phyloP scores from a whole-genome alignment of 2,888 invertebrate genomes.

The Ochropleura leucogaster region DNA sequence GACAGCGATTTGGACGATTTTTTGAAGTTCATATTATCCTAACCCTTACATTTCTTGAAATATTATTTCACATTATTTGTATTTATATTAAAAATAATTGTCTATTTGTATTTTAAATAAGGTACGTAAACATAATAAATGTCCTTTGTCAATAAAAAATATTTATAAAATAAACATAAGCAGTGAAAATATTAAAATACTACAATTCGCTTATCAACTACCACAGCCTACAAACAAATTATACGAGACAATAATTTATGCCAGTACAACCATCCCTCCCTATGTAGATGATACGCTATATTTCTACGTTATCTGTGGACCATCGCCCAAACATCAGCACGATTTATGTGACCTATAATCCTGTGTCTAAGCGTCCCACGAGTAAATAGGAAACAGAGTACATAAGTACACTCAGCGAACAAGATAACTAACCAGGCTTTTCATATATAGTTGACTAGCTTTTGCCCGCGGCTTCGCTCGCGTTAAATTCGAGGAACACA shows the following conservation, averaged over 20 bases:
- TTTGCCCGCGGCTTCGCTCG: no score
- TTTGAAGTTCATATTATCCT: no score
- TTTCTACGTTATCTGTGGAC: constrained; percentile 56
- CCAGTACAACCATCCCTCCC: constrained; percentile 36
- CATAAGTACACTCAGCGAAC: constrained; percentile 2
- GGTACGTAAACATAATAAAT: no score
- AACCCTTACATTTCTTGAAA: no score
- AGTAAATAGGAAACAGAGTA: constrained; percentile 40
- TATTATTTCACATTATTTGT: no score
- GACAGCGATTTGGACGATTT: no score
- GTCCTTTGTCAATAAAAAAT: background rate
- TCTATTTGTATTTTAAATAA: no score
- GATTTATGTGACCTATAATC: constrained; percentile 64
- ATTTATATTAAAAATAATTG: no score
- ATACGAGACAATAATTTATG: constrained; percentile 38
- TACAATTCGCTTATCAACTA: constrained; percentile 26
- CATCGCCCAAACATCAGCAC: constrained; percentile 57
- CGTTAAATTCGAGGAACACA: no score
- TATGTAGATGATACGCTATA: constrained; percentile 52
- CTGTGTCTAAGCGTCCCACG: constrained; percentile 38
- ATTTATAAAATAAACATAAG: background rate
- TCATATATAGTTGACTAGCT: no score
- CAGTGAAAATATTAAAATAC: background rate
- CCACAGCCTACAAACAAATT: constrained; percentile 35
- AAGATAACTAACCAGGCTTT: no score